Evolutionary conservation across 1,140 invertebrate species (phyloP), one percentile per base, ranked within the genome.

Genomic region (Drosophila ananassae): DNA sequence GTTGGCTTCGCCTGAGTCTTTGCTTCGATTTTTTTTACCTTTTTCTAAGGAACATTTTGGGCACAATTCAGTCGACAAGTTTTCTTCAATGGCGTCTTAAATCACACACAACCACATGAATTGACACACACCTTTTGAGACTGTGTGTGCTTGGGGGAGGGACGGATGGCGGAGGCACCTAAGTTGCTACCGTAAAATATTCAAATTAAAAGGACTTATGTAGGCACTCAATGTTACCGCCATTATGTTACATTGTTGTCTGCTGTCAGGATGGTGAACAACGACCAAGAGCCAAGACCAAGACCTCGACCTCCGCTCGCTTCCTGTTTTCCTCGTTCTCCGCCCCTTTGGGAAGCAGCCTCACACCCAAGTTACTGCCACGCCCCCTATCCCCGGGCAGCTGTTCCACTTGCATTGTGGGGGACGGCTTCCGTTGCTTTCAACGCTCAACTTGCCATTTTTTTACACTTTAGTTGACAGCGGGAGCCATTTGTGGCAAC

Each of bases 131-230:
- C 58, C 77, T 71, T n/a, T 6, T 25, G 17, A 22, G 17, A 17
- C 21, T n/a, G 55, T 34, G 9, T 17, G 28, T 46, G 25, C 25
- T 22, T 50, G 62, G 24, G 28, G 25, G 22, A 37, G 12, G 30
- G 4, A 6, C 12, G 62, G n/a, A 34, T 1, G 32, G 62, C 3
- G 52, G 25, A 9, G 17, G 46, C 50, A 34, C 75, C 54, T 73
- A 66, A 76, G 76, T 69, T 77, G 67, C 64, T 58, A 75, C 59
- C 69, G 72, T 89, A 90, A 89, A 89, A 89, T 89, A 89, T 89
- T 90, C 78, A 89, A 89, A 89, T 89, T 89, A 89, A 89, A 85
- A 81, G 77, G 77, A 90, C 85, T 89, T 89, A 89, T 89, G 85
- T 89, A 89, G 85, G 84, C 85, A 89, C 84, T 89, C 84, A 89